Evolutionary conservation across 35 echinoderm and acorn worm genomes (phyloP).

Genomic region (Ophioderma brevispina): DNA sequence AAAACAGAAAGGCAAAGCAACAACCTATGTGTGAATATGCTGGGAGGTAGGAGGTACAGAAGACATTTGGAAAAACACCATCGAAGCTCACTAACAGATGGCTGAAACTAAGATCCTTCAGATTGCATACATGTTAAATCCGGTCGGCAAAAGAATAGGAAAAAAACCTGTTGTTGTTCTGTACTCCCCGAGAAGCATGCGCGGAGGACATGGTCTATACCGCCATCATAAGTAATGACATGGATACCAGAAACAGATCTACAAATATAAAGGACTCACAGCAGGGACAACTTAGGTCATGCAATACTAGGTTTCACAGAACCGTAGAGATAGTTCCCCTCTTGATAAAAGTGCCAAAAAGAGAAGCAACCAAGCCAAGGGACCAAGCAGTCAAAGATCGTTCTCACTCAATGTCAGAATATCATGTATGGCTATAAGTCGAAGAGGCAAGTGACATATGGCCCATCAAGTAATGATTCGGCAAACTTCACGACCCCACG

Average conservation of each 20-base stretch:
- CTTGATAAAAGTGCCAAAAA: slow-evolving; percentile 15
- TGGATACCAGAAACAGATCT: slow-evolving; percentile 30
- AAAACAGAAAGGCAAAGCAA: slow-evolving; percentile 22
- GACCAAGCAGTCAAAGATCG: slow-evolving; percentile 18
- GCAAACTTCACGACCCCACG: slow-evolving; percentile 16
- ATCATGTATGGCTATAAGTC: too few relatives aligned
- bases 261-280: slow-evolving; percentile 14
- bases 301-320: slow-evolving; percentile 21
- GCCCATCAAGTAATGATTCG: too few relatives aligned
- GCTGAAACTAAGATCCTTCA: background rate
- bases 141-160: slow-evolving; percentile 31
- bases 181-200: slow-evolving; percentile 35
- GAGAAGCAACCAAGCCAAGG: slow-evolving; percentile 34
- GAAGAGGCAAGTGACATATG: too few relatives aligned
- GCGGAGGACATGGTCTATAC: slow-evolving; percentile 34
- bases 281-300: slow-evolving; percentile 10
- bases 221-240: slow-evolving; percentile 36
- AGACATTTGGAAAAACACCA: background rate
- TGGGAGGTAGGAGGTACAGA: slow-evolving; percentile 32
- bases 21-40: background rate
- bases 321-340: slow-evolving; percentile 34
- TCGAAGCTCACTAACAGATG: background rate
- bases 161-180: slow-evolving; percentile 36
- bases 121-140: slow-evolving; percentile 15
- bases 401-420: slow-evolving; percentile 45